These are phyloP conservation scores for Elymnias hypermnestra DNA, from an alignment of 1,140 invertebrate species.

Conservation along the genomic window DNA sequence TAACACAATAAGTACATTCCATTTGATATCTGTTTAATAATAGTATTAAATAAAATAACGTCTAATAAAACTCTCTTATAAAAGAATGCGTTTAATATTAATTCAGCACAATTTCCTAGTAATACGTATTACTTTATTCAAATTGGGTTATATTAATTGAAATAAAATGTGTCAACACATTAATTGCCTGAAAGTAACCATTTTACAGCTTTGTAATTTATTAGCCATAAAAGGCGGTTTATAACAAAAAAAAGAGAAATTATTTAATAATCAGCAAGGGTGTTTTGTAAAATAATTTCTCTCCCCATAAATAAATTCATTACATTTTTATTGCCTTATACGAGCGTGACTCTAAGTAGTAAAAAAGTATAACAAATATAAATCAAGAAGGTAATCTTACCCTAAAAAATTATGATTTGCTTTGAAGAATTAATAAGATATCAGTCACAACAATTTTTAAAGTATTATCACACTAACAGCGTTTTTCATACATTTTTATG, in stretches of 20 bases:
- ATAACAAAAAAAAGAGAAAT: conserved; percentile 17
- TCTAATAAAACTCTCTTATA: too few relatives aligned
- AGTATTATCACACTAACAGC: conserved; percentile 3
- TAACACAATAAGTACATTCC: too few relatives aligned
- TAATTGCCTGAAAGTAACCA: conserved; percentile 4
- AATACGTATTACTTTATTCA: too few relatives aligned
- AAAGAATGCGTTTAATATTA: too few relatives aligned
- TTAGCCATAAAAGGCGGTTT: conserved; percentile 11
- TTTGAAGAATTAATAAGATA: conserved; percentile 47
- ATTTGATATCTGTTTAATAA: too few relatives aligned
- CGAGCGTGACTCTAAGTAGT: conserved; percentile 51
- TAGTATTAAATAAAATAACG: too few relatives aligned
- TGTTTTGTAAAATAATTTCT: conserved; percentile 27
- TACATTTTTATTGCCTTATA: conserved; percentile 35
- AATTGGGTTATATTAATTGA: background rate
- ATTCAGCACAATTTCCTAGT: too few relatives aligned
- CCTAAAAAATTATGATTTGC: conserved; percentile 33
- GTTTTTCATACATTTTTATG: conserved; percentile 1
- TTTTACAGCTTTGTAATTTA: conserved; percentile 10
- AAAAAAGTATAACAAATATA: conserved; percentile 39
- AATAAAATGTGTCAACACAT: conserved; percentile 9
- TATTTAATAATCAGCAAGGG: conserved; percentile 20
- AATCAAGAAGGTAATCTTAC: conserved; percentile 36
- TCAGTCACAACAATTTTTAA: conserved; percentile 32
- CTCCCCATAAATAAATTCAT: conserved; percentile 27